Percentiles rank a stretch among this genome's conserved stretches.
Evolutionary conservation across 1,140 invertebrate genomes (phyloP).

Genomic region (Bombus fervidus): DNA sequence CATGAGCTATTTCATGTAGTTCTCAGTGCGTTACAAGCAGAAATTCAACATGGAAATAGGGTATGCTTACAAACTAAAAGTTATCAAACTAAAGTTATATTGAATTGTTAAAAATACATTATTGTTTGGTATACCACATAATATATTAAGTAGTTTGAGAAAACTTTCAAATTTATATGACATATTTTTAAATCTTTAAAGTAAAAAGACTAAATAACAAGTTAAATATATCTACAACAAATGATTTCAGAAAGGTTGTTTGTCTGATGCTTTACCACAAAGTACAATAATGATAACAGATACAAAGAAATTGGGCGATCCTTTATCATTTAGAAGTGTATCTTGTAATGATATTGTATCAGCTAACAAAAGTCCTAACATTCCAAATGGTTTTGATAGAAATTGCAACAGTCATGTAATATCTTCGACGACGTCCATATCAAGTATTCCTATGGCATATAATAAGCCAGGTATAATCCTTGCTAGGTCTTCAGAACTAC

Average conservation of each 20-base stretch:
- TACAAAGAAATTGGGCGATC: constrained; percentile 72
- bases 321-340: constrained; percentile 74
- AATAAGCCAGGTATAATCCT: constrained; percentile 79
- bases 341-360: constrained; percentile 79
- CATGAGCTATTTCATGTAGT: constrained; percentile 95
- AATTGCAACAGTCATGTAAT: constrained; percentile 70
- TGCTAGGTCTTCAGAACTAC: constrained; percentile 77
- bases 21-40: constrained; percentile 93
- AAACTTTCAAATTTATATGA: not conserved
- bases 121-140: not conserved
- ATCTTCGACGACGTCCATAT: constrained; percentile 70
- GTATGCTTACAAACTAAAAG: constrained; percentile 71
- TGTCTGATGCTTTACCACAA: constrained; percentile 86
- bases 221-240: constrained; percentile 3
- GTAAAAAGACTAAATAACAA: not conserved
- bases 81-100: not conserved
- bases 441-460: constrained; percentile 61
- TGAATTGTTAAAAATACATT: not conserved
- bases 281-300: constrained; percentile 63
- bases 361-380: constrained; percentile 54
- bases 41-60: constrained; percentile 85
- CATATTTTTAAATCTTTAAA: not conserved
- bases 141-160: not conserved
- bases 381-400: constrained; percentile 68
- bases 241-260: constrained; percentile 84